A percentile compares a stretch with the other conserved stretches of the same genome.
These are phyloP conservation scores for Sarcophilus harrisii DNA, from an alignment of 2,797 vertebrate genomes.

Conservation along the genomic window DNA sequence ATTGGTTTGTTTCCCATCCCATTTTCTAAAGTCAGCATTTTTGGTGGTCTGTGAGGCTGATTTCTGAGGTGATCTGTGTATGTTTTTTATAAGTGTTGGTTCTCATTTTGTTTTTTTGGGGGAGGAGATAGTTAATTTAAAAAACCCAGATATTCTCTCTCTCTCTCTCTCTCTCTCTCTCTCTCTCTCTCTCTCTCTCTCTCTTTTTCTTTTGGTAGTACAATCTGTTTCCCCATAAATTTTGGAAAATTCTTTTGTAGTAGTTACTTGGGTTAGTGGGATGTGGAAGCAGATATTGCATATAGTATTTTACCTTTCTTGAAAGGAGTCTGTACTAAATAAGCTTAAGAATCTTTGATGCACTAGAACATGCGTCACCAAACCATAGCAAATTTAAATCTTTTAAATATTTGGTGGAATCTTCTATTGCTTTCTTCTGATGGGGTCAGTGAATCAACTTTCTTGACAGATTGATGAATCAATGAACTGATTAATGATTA, in stretches of 20 bases:
- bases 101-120: not conserved
- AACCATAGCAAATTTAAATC: not conserved
- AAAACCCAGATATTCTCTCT: not conserved
- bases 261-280: not conserved
- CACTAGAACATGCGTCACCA: not conserved
- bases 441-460: not conserved
- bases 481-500: not conserved
- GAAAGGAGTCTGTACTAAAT: not conserved
- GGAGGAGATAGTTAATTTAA: not conserved
- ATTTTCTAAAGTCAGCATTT: not conserved
- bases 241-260: not conserved
- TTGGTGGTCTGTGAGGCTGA: not conserved
- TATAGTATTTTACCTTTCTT: not conserved
- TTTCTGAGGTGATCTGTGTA: not conserved
- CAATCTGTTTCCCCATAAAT: not conserved
- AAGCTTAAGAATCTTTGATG: not conserved
- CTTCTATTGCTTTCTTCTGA: not conserved
- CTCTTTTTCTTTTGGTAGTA: not conserved
- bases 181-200: not conserved
- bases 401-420: not conserved
- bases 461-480: constrained; percentile 8
- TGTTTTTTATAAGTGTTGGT: not conserved
- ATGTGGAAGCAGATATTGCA: not conserved
- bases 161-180: not conserved
- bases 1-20: not conserved